These are phyloP conservation scores for Sandelia bainsii DNA, from an alignment of 2,797 vertebrate species.

Conservation along the genomic window DNA sequence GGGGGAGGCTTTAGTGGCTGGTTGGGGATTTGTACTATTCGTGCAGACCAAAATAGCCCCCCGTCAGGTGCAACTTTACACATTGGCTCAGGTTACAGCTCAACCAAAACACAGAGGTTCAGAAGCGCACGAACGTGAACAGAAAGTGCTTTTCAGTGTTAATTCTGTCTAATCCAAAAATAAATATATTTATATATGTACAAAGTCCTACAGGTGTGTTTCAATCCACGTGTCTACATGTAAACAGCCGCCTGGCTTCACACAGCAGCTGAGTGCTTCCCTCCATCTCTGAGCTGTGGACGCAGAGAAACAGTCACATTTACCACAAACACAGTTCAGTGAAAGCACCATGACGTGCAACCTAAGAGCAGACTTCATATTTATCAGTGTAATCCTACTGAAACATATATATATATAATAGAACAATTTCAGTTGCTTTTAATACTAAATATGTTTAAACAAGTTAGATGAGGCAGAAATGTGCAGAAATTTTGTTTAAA, in stretches of 20 bases:
- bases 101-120: constrained; percentile 77
- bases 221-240: constrained; percentile 51
- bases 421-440: too few relatives aligned
- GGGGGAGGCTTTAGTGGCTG: neutral
- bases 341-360: constrained; percentile 8
- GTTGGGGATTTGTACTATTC: constrained; percentile 77
- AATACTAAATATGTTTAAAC: too few relatives aligned
- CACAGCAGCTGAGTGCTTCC: constrained; percentile 78
- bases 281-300: constrained; percentile 85
- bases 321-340: constrained; percentile 20
- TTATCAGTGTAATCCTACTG: too few relatives aligned
- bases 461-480: too few relatives aligned
- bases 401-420: too few relatives aligned
- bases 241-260: constrained; percentile 81
- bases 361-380: neutral
- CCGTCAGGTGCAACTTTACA: constrained; percentile 85
- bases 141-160: constrained; percentile 79
- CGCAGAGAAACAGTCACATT: constrained; percentile 46
- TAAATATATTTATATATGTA: constrained; percentile 64
- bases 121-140: constrained; percentile 61
- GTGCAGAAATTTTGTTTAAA: too few relatives aligned
- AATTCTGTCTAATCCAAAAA: constrained; percentile 40
- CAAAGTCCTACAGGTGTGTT: constrained; percentile 56
- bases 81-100: constrained; percentile 78
- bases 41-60: constrained; percentile 83